Evolutionary conservation across 2,888 invertebrate species (phyloP).

Genomic region (Pyrochroa serraticornis): DNA sequence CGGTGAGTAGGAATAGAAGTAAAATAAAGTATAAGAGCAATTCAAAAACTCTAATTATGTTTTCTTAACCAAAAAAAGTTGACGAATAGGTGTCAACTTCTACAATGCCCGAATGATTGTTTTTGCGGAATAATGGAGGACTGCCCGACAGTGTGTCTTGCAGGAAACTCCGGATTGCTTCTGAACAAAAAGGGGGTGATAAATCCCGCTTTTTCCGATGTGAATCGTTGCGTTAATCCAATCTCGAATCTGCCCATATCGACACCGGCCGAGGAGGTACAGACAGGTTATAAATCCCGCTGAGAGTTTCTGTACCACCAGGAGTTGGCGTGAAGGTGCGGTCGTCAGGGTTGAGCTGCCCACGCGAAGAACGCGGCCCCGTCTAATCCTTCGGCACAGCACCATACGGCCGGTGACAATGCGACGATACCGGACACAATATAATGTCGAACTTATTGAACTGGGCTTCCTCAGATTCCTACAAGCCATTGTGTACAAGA

Average conservation of each 20-base stretch:
- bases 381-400: conserved; percentile 10
- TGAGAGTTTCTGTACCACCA: conserved; percentile 43
- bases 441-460: conserved; percentile 31
- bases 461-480: conserved; percentile 37
- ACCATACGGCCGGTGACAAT: conserved; percentile 14
- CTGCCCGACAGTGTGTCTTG: too few relatives aligned
- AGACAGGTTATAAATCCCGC: conserved; percentile 43
- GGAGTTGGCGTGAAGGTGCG: conserved; percentile 52
- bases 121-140: too few relatives aligned
- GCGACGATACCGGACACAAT: conserved; percentile 19
- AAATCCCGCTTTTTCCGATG: too few relatives aligned
- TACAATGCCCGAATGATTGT: too few relatives aligned
- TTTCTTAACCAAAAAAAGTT: too few relatives aligned
- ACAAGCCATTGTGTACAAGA: conserved; percentile 34
- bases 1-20: too few relatives aligned
- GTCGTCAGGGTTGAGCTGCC: conserved; percentile 49
- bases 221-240: conserved; percentile 5
- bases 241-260: conserved; percentile 15
- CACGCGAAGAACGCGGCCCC: conserved; percentile 38
- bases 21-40: too few relatives aligned
- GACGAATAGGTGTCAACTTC: too few relatives aligned
- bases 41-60: too few relatives aligned
- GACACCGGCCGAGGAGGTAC: conserved; percentile 29
- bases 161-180: too few relatives aligned
- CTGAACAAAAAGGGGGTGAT: too few relatives aligned